phyloP scores from a whole-genome alignment of 2,797 vertebrate species.

The Fistularia tabacaria region DNA sequence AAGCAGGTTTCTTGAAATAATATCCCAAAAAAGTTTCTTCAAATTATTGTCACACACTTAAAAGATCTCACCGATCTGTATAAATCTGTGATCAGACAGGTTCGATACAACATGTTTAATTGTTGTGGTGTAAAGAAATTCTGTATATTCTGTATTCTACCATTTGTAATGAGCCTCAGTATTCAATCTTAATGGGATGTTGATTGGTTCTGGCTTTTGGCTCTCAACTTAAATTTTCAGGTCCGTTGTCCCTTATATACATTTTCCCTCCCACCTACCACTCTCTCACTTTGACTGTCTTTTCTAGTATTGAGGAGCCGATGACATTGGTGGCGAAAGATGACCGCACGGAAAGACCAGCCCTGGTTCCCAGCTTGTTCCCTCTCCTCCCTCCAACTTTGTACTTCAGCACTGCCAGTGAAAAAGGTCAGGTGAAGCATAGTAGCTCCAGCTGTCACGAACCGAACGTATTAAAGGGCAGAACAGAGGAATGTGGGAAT shows the following conservation, averaged over 20 bases:
- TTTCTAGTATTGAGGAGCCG: constrained; percentile 65
- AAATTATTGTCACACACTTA: background rate
- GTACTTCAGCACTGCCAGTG: constrained; percentile 88
- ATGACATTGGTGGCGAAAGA: constrained; percentile 67
- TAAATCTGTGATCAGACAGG: background rate
- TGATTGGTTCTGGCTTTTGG: too few relatives aligned
- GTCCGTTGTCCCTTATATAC: too few relatives aligned
- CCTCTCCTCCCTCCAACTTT: constrained; percentile 84
- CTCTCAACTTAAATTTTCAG: too few relatives aligned
- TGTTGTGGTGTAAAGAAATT: background rate
- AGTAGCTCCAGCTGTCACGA: too few relatives aligned
- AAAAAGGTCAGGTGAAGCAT: constrained; percentile 80
- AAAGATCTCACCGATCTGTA: background rate
- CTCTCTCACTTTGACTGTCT: background rate
- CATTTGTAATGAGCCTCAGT: too few relatives aligned
- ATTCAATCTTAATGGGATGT: too few relatives aligned
- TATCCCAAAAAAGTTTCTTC: too few relatives aligned
- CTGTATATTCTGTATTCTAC: background rate
- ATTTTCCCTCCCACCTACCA: too few relatives aligned
- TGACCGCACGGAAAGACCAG: constrained; percentile 78
- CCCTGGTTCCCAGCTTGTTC: constrained; percentile 89
- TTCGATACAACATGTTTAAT: background rate
- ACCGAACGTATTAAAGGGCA: too few relatives aligned
- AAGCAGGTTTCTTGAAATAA: too few relatives aligned
- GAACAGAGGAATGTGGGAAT: too few relatives aligned